Base-by-base conservation (phyloP, 2,888 invertebrate species). In the Hoplodrina blanda region DNA sequence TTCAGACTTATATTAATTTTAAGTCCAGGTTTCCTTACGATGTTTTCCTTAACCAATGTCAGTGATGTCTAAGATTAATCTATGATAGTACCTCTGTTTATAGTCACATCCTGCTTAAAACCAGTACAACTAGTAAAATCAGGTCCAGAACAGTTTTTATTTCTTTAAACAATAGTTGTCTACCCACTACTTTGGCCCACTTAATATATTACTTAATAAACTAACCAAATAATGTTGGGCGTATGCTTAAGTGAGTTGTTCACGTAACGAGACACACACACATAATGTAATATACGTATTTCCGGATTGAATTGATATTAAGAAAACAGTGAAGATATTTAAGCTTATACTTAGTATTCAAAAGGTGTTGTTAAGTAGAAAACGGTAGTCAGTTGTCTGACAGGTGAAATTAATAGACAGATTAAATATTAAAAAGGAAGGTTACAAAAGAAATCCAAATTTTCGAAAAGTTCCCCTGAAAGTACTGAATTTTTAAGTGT, bases 181-280 rank as follows among this genome's bases (percentile, higher is more conserved):
- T 20, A 25, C 79, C 70, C 62, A 69, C 68, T 44, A 53, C 63
- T 57, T 60, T 54, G 66, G 57, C 82, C 80, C 33, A 82, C 73
- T 69, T 84, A 62, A 66, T 46, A n/a, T 63, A 75, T 84, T 82
- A 72, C 79, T 68, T 71, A 84, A 82, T 53, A 54, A 46, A 15
- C 19, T 69, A 61, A 67, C 62, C 70, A 62, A 69, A 81, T 75
- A 46, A 69, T 37, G 53, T 69, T 68, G n/a, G 46, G 60, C 17
- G 60, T 69, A 69, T 62, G 33, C 52, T n/a, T 20, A 61, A 74
- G 50, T 41, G 30, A 33, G 15, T 46, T 46, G 52, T 37, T 33
- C 55, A 78, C 65, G 71, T 80, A 69, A 76, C 54, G 55, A 50
- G 33, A 50, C n/a, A 53, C 30, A 63, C 62, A 67, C 52, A 59